Percentiles rank a stretch among this genome's conserved stretches.
Evolutionary conservation across 2,113 vertebrate genomes (phyloP).

Genomic region (Brevimyrus niger): DNA sequence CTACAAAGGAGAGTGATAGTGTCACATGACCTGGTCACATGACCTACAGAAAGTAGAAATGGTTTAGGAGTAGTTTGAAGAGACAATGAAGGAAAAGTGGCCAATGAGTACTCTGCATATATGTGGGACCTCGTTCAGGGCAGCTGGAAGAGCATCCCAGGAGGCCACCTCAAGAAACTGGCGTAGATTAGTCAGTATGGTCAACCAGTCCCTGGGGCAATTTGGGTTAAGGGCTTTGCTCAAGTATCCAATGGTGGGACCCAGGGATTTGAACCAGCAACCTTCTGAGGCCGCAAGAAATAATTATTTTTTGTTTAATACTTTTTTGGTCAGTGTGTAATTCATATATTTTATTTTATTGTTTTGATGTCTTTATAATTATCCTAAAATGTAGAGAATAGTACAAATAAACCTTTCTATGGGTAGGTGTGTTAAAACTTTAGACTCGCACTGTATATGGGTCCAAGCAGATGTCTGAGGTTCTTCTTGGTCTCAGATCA

Average conservation of each 20-base stretch:
- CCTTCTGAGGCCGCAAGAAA: neutral
- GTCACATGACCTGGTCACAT: neutral
- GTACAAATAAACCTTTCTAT: neutral
- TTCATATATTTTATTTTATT: neutral
- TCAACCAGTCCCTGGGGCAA: neutral
- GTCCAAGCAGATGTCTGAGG: neutral
- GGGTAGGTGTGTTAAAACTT: neutral
- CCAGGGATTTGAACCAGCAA: neutral
- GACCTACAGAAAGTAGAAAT: neutral
- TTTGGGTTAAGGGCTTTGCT: neutral
- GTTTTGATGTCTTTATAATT: neutral
- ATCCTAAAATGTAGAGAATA: neutral
- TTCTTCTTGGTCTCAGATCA: neutral
- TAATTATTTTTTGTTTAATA: neutral
- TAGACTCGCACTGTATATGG: neutral
- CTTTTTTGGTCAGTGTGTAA: neutral
- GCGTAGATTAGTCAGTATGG: neutral
- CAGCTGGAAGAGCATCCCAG: neutral
- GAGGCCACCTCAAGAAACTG: neutral
- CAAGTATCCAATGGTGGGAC: neutral
- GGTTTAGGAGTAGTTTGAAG: neutral
- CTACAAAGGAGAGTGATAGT: neutral
- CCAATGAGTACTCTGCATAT: neutral
- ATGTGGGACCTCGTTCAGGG: neutral
- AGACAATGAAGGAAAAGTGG: neutral